A percentile compares a stretch with the other conserved stretches of the same genome.
phyloP scores from a whole-genome alignment of 2,797 vertebrate genomes.

The Fundulus diaphanus region DNA sequence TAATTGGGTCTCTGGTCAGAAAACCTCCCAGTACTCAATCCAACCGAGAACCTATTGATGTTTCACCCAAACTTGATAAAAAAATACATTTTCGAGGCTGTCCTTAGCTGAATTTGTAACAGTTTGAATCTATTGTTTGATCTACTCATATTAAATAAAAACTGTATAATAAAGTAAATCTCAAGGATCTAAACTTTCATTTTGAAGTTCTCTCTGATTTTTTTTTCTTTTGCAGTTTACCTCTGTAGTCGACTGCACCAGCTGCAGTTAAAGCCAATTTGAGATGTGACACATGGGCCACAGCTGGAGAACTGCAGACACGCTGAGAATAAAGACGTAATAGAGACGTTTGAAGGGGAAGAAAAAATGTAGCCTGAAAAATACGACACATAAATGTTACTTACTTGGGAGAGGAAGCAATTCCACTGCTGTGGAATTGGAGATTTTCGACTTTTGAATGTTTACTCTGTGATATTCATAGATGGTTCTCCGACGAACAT shows the following conservation, averaged over 20 bases:
- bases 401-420: slow-evolving; percentile 94
- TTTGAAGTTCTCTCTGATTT: not conserved
- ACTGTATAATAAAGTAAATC: not conserved
- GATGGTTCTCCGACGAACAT: slow-evolving; percentile 94
- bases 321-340: slow-evolving; percentile 75
- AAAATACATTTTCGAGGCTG: no score
- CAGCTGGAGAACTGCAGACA: slow-evolving; percentile 95
- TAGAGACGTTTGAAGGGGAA: slow-evolving; percentile 5
- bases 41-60: no score
- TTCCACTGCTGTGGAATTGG: slow-evolving; percentile 87
- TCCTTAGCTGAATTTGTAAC: not conserved
- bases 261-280: slow-evolving; percentile 97
- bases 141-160: not conserved
- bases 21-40: no score
- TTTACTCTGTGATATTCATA: slow-evolving; percentile 96
- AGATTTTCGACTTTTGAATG: slow-evolving; percentile 91
- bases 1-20: no score
- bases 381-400: slow-evolving; percentile 43
- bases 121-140: not conserved
- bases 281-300: slow-evolving; percentile 87
- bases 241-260: slow-evolving; percentile 96
- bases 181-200: not conserved
- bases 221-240: slow-evolving; percentile 70
- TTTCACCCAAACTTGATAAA: not conserved
- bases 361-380: not conserved